Conservation (phyloP, 2,888 invertebrate species). For the Melanargia galathea region DNA sequence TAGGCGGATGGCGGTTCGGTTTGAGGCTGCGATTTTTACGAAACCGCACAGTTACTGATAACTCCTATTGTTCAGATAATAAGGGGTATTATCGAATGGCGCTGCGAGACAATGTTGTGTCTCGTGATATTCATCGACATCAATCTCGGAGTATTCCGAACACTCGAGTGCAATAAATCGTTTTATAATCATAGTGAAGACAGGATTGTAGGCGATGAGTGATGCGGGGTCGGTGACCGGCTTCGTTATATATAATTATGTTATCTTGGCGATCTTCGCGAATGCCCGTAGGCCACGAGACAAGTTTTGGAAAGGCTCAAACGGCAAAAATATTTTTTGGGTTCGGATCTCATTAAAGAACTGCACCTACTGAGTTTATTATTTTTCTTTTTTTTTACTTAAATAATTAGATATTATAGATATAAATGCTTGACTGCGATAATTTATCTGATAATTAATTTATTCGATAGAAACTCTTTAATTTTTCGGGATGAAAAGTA, state of each 20-base stretch:
- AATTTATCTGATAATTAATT: too few species aligned
- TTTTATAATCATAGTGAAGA: conserved; percentile 41
- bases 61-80: conserved; percentile 1
- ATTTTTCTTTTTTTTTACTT: too few species aligned
- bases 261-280: conserved; percentile 37
- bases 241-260: conserved; percentile 32
- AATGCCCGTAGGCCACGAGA: conserved; percentile 18
- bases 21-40: conserved; percentile 31
- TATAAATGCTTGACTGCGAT: too few species aligned
- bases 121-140: conserved; percentile 36
- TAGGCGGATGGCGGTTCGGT: conserved; percentile 36
- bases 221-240: conserved; percentile 33
- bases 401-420: too few species aligned
- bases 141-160: conserved; percentile 37
- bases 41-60: conserved; percentile 7
- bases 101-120: conserved; percentile 21
- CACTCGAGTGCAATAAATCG: conserved; percentile 39
- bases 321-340: conserved; percentile 2
- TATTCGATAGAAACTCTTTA: too few species aligned
- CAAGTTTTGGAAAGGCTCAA: background rate
- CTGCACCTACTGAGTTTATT: too few species aligned
- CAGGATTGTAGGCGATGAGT: conserved; percentile 40
- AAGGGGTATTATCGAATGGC: conserved; percentile 1
- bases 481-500: too few species aligned
- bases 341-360: background rate